Evolutionary conservation across 2,797 vertebrate genomes (phyloP).

Genomic region (Danio aesculapii): DNA sequence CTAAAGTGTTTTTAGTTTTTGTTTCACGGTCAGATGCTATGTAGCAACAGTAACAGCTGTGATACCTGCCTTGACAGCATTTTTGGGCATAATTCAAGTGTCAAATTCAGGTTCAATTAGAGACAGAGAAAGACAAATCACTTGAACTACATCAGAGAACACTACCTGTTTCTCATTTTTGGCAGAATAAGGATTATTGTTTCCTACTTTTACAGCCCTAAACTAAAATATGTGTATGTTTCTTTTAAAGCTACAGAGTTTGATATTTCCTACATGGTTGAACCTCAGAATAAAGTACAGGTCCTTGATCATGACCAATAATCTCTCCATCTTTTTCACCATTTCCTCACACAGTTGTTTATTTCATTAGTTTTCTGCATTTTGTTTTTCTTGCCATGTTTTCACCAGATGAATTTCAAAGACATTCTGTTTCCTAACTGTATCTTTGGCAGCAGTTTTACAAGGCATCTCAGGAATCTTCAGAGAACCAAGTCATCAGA

Average conservation of each 20-base stretch:
- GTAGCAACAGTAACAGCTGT: background rate
- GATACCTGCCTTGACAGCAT: background rate
- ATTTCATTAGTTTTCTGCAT: background rate
- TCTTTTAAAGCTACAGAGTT: slow-evolving; percentile 79
- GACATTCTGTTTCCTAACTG: background rate
- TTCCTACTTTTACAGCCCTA: background rate
- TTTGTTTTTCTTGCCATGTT: slow-evolving; percentile 7
- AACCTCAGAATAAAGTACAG: slow-evolving; percentile 84
- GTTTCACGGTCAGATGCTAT: too few species aligned
- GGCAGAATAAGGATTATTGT: background rate
- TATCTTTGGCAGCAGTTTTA: background rate
- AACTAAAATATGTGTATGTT: slow-evolving; percentile 39
- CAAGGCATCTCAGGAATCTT: background rate
- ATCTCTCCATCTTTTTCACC: slow-evolving; percentile 20
- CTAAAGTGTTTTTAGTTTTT: slow-evolving; percentile 9
- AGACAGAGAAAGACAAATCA: background rate
- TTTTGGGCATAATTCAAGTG: background rate
- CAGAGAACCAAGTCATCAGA: background rate
- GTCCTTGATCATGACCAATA: slow-evolving; percentile 13
- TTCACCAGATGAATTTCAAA: slow-evolving; percentile 1
- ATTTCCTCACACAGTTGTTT: slow-evolving; percentile 4
- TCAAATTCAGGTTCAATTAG: background rate
- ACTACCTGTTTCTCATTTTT: background rate
- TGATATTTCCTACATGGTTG: slow-evolving; percentile 84
- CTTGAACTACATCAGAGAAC: background rate